These are phyloP conservation scores for Prolemur simus DNA, from an alignment of 2,113 vertebrate species.

Conservation along the genomic window DNA sequence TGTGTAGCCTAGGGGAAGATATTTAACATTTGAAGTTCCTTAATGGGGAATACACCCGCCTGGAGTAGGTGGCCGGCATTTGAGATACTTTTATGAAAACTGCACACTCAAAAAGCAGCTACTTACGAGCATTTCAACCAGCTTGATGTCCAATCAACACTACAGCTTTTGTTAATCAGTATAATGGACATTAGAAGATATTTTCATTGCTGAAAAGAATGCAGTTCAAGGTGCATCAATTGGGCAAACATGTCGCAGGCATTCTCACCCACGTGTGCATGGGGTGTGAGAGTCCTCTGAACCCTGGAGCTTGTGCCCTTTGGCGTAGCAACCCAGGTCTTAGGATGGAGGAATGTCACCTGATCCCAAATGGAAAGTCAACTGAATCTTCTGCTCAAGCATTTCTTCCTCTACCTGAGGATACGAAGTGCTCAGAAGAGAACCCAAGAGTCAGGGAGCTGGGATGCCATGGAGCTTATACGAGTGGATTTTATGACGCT, in stretches of 20 bases:
- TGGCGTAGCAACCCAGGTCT: background rate
- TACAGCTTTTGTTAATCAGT: background rate
- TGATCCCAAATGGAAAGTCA: background rate
- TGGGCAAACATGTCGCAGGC: background rate
- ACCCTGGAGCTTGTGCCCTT: background rate
- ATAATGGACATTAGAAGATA: background rate
- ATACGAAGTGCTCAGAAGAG: background rate
- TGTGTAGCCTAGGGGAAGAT: background rate
- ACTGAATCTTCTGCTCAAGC: background rate
- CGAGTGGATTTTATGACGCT: background rate
- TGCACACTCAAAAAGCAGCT: background rate
- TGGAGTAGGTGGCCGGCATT: background rate
- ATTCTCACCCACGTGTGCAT: no score
- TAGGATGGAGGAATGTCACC: background rate
- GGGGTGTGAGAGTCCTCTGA: rapidly evolving
- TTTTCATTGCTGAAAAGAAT: constrained; percentile 1
- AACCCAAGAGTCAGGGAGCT: background rate
- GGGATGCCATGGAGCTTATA: background rate
- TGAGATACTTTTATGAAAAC: background rate
- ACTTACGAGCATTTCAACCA: background rate
- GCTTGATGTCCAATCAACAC: background rate
- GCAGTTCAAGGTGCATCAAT: background rate
- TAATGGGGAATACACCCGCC: background rate
- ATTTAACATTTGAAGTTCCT: background rate
- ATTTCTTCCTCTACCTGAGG: background rate